These are phyloP conservation scores for Penaeus indicus DNA, from an alignment of 1,140 invertebrate species.

Conservation along the genomic window DNA sequence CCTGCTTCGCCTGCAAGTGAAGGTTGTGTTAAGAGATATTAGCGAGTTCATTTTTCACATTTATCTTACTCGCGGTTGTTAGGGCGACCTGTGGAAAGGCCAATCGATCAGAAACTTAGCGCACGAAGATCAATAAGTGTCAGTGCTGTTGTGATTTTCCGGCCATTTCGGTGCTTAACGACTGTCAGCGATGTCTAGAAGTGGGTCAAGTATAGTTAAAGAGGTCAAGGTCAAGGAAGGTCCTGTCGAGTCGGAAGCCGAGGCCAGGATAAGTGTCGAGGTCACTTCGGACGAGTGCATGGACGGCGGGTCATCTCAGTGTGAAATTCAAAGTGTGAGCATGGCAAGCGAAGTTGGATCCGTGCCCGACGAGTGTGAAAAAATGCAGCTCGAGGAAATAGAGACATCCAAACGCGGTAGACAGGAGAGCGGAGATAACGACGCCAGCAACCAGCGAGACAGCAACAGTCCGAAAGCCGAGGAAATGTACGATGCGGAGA, in stretches of 20 bases:
- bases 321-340: too few relatives aligned
- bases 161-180: not conserved
- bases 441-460: not conserved
- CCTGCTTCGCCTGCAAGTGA: conserved; percentile 45
- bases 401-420: too few relatives aligned
- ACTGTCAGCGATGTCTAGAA: conserved; percentile 21
- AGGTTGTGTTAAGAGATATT: conserved; percentile 26
- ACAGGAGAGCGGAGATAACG: not conserved
- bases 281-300: not conserved
- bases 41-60: conserved; percentile 24
- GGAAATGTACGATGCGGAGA: conserved; percentile 8
- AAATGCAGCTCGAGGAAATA: too few relatives aligned
- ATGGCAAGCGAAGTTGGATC: too few relatives aligned
- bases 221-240: conserved; percentile 52
- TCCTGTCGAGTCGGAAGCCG: not conserved
- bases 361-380: too few relatives aligned
- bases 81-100: not conserved
- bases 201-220: conserved; percentile 25
- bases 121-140: conserved; percentile 6
- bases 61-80: not conserved
- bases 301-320: too few relatives aligned
- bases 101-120: conserved; percentile 37
- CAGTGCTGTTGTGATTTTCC: not conserved
- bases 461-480: not conserved
- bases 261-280: not conserved